Evolutionary conservation across 35 echinoderm and acorn worm genomes (phyloP), one percentile per base, ranked within the genome.

Genomic region (Strongylocentrotus purpuratus): DNA sequence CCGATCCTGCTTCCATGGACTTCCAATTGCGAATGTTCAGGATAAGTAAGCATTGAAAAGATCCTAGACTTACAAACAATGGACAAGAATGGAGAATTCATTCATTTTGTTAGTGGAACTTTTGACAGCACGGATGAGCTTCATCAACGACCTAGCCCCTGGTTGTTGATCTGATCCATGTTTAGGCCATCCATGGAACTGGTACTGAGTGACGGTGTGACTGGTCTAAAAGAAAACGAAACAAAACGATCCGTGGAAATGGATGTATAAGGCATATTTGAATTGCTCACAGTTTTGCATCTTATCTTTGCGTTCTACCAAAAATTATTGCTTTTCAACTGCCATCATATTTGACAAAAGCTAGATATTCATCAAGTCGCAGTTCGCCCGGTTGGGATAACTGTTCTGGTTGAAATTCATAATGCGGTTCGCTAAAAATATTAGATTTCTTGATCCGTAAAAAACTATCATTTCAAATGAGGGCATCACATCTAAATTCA

Each of bases 101-200:
- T 41, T 89, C 31, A 7, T 7, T 45, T 15, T 46, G 33, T 33
- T 15, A 20, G 45, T 32, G 87, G 87, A 33, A 33, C 33, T 46
- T 18, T 33, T 89, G 33, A 89, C 33, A 33, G 45, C 20, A 89
- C 45, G 33, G 31, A 89, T 89, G 12, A 89, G 45, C 4, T 33
- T 89, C 4, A 89, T 9, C 87, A 89, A 46, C n/a, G 87, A 89
- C 32, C 87, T 31, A 35, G 87, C 87, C 33, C 87, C 87, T 25
- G 12, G 2, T 41, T 15, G 11, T 17, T 20, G 87, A 1, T 89
- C 31, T n/a, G 92, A 70, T 47, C 85, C 89, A 46, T 32, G n/a
- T 20, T 60, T 28, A 7, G 91, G 91, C 96, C 96, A 97, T 15
- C 96, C 94, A 35, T 46, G 31, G 20, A 94, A 88, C 33, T 97